These are phyloP conservation scores for Drosophila mimetica DNA, from an alignment of 2,888 invertebrate genomes.

Conservation along the genomic window DNA sequence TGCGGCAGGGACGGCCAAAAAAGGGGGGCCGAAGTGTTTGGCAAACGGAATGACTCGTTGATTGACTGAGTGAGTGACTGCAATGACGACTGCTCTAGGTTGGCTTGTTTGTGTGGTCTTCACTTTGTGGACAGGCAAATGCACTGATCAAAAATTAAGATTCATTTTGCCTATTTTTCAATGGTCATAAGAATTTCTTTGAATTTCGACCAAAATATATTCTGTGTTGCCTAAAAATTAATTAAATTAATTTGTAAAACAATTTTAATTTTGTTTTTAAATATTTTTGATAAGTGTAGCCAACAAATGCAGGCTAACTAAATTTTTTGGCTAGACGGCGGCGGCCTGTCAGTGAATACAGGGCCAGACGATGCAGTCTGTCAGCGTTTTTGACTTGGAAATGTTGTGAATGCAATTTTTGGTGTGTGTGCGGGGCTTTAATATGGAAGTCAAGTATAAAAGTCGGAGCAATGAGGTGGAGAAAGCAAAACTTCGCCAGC, in stretches of 20 bases:
- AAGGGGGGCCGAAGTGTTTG: conserved; percentile 15
- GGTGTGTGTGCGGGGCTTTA: conserved; percentile 31
- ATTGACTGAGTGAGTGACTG: conserved; percentile 51
- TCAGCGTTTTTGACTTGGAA: conserved; percentile 68
- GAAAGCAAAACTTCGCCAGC: conserved; percentile 35
- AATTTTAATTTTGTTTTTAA: neutral
- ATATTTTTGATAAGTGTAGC: conserved; percentile 52
- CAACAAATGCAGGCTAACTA: conserved; percentile 38
- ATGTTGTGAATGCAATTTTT: conserved; percentile 63
- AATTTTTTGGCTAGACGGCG: conserved; percentile 48
- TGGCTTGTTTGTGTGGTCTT: conserved; percentile 32
- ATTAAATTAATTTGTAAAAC: too few relatives aligned
- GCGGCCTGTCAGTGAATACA: conserved; percentile 57
- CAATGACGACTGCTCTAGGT: conserved; percentile 40
- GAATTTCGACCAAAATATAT: too few relatives aligned
- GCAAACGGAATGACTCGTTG: conserved; percentile 66
- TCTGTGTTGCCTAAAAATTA: too few relatives aligned
- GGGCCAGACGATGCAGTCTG: conserved; percentile 61
- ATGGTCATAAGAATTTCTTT: too few relatives aligned
- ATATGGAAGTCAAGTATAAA: conserved; percentile 10
- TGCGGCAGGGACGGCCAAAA: conserved; percentile 5
- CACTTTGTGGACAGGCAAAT: conserved; percentile 12
- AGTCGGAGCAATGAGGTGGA: conserved; percentile 16
- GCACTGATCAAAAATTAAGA: conserved; percentile 5
- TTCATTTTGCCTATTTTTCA: neutral